Base-by-base conservation (phyloP, 2,113 vertebrate species). In the Capreolus pygargus region DNA sequence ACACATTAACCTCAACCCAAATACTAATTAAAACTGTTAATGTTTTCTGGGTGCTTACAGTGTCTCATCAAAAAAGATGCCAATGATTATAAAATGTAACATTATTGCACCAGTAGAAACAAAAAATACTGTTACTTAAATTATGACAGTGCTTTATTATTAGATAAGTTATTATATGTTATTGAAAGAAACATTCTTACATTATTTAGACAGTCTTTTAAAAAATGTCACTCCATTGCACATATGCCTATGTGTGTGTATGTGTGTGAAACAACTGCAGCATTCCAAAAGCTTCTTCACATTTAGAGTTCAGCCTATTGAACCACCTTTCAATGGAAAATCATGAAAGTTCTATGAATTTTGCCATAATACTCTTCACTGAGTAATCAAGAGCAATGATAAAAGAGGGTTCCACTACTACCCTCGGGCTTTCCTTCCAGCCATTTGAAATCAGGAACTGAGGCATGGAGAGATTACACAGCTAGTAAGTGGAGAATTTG, bases 161-260 rank as follows among this genome's bases (percentile, higher is more conserved):
- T 91, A 39, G 36, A 39, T 61, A 79, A 86, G 58, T 61, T 91
- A 47, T 92, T 81, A n/a, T 16, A 86, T 21, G 28, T 60, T 83
- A 50, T 60, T 86, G 33, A 94, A 96, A 97, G n/a, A 82, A 91
- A 61, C 43, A n/a, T 21, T 21, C 74, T 88, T 33, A 95, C 90
- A 93, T 67, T 82, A 78, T 60, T 89, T 70, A 90, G 78, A 54
- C 15, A 47, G 13, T 21, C 8, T 27, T 92, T 67, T 45, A 55
- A 70, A 54, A 70, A 33, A 27, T 23, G 43, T 55, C 76, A 89
- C 17, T n/a, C 8, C n/a, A 50, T 1, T 96, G 27, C 4, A 82
- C 14, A 36, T 23, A 28, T 5, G 61, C 54, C 96, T 39, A 3
- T 39, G 19, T 23, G 9, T 36, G n/a, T 39, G 19, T 36, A 23